Conservation (phyloP, 2,797 vertebrate genomes). For the Sebastes dallii region DNA sequence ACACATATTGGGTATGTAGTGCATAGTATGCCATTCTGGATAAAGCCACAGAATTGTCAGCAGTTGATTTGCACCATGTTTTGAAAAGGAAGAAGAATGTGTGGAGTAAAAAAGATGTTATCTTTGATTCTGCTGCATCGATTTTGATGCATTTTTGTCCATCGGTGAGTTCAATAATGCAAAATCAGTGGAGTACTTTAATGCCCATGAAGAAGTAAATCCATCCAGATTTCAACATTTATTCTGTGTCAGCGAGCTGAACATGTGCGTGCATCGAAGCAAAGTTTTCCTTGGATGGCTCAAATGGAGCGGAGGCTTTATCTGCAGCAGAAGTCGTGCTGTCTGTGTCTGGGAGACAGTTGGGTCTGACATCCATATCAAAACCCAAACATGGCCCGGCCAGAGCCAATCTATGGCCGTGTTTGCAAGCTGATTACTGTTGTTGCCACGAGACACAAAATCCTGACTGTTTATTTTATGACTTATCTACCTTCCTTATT, state of each 20-base stretch:
- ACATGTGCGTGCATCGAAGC: not conserved
- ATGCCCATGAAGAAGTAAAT: not conserved
- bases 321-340: conserved; percentile 40
- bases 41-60: too few relatives aligned
- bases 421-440: conserved; percentile 15
- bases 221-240: not conserved
- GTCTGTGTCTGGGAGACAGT: conserved; percentile 55
- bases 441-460: conserved; percentile 47
- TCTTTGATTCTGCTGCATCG: too few relatives aligned
- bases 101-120: too few relatives aligned
- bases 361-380: conserved; percentile 46
- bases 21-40: too few relatives aligned
- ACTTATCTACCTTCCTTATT: conserved; percentile 61
- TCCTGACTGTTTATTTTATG: conserved; percentile 60
- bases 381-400: conserved; percentile 63
- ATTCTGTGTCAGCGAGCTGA: not conserved
- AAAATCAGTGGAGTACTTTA: not conserved
- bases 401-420: conserved; percentile 14
- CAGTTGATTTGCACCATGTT: too few relatives aligned
- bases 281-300: conserved; percentile 42
- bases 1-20: too few relatives aligned
- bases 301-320: conserved; percentile 27
- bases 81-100: too few relatives aligned
- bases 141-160: too few relatives aligned
- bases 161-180: rapidly evolving